Evolutionary conservation across 2,797 vertebrate species (phyloP).

Genomic region (Nannoperca obscura): DNA sequence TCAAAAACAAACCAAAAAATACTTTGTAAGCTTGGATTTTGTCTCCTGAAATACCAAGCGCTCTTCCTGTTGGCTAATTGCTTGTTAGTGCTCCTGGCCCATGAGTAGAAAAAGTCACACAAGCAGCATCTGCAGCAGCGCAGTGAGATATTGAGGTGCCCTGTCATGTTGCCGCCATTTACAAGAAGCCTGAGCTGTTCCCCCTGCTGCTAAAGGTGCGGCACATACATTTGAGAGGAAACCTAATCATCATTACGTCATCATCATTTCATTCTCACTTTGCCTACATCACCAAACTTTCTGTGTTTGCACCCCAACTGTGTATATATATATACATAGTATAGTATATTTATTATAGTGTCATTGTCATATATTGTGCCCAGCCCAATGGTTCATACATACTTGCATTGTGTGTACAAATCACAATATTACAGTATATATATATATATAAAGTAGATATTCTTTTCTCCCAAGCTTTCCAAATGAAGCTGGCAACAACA

Average conservation of each 20-base stretch:
- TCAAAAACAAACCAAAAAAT: conserved; percentile 30
- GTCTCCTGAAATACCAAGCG: conserved; percentile 45
- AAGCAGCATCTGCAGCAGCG: conserved; percentile 52
- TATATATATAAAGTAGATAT: too few species aligned
- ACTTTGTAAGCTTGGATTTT: conserved; percentile 45
- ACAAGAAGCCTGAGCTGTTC: conserved; percentile 41
- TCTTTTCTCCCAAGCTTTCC: too few species aligned
- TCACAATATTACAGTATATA: too few species aligned
- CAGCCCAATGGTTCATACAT: too few species aligned
- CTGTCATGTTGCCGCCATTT: conserved; percentile 42
- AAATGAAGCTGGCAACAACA: too few species aligned
- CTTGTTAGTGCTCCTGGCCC: conserved; percentile 72
- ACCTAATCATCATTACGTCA: conserved; percentile 22
- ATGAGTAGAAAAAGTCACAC: conserved; percentile 58
- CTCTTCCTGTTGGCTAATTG: conserved; percentile 70
- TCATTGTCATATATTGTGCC: too few species aligned
- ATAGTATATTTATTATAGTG: too few species aligned
- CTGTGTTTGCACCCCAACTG: not conserved
- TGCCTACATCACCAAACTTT: conserved; percentile 5
- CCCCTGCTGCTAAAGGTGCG: conserved; percentile 27
- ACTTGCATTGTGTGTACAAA: too few species aligned
- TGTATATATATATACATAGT: too few species aligned
- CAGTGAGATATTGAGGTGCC: conserved; percentile 37
- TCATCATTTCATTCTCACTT: conserved; percentile 5
- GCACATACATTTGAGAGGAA: not conserved